Evolutionary conservation across 2,113 vertebrate genomes (phyloP), one percentile per base, ranked within the genome.

Genomic region (Ageneiosus marmoratus): DNA sequence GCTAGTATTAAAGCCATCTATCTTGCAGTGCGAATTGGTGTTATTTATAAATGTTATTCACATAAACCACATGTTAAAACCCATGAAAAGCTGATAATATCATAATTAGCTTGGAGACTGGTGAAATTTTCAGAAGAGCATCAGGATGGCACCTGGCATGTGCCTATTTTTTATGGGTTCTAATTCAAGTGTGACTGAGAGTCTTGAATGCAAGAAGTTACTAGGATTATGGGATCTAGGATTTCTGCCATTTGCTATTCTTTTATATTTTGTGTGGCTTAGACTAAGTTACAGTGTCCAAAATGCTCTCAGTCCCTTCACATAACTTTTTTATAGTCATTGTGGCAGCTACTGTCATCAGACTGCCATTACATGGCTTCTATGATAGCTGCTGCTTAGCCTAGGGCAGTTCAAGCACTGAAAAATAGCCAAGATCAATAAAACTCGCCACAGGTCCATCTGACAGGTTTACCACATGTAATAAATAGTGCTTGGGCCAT

Each of bases 371-470:
- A 65, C 24, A 51, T 9, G 9, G n/a, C 4, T 77, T 24, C 24
- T 34, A 41, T 83, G 58, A 83, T 83, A 60, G 24, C 22, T 10
- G 20, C 32, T 65, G 44, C 73, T 77, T 77, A 41, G 73, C 72
- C 58, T 83, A 29, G 48, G 29, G 65, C 15, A 46, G 69, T 73
- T 72, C 46, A 62, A n/a, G 58, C 55, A 34, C 51, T 65, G 48
- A 67, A 83, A 76, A 65, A 58, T 32, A 55, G 73, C 81, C 81
- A 83, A 77, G 73, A 77, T 77, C 60, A 55, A 62, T 82, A 82
- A 75, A 83, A 73, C 8, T 65, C 58, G 55, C 48, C 72, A 44
- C 58, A 77, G 58, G 73, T 83, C 29, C 72, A 75, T 63, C 56
- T 82, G 72, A 82, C 22, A 8, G 81, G 60, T 77, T 83, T 46